Conservation (phyloP, 2,113 vertebrate species). For the Tragelaphus strepsiceros region DNA sequence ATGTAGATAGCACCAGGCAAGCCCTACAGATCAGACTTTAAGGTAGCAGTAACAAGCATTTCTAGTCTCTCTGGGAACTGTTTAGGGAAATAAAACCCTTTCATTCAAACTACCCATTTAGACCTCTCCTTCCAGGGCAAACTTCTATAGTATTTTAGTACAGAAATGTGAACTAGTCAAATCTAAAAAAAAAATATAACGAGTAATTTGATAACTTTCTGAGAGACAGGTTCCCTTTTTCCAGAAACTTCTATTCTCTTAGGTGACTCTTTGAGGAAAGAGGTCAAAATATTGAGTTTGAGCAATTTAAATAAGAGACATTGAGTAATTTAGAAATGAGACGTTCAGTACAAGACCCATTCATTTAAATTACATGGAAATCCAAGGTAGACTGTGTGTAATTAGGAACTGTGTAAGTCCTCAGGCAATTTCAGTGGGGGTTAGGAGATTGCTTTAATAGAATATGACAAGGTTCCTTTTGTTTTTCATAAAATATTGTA, state of each 20-base stretch:
- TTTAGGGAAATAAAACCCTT: background rate
- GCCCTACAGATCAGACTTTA: background rate
- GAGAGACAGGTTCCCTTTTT: background rate
- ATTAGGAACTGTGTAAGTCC: slow-evolving; percentile 56
- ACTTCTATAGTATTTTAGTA: background rate
- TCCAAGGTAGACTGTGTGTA: slow-evolving; percentile 57
- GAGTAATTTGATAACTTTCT: slow-evolving; percentile 44
- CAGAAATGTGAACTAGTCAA: slow-evolving; percentile 33
- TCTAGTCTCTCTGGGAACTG: slow-evolving; percentile 2
- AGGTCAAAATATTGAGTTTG: slow-evolving; percentile 65
- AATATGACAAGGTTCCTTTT: slow-evolving; percentile 72
- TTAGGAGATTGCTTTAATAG: slow-evolving; percentile 62
- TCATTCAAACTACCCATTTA: background rate
- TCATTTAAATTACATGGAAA: slow-evolving; percentile 74
- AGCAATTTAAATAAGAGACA: slow-evolving; percentile 69
- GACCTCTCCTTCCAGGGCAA: background rate
- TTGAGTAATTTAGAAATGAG: slow-evolving; percentile 66
- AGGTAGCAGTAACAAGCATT: background rate
- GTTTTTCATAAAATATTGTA: slow-evolving; percentile 69
- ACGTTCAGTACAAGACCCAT: slow-evolving; percentile 64
- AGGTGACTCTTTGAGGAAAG: slow-evolving; percentile 47
- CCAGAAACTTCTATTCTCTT: slow-evolving; percentile 29
- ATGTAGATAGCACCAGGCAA: background rate
- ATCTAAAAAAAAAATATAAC: background rate
- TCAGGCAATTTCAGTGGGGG: slow-evolving; percentile 59